These are phyloP conservation scores for Melanogrammus aeglefinus DNA, from an alignment of 2,797 vertebrate species.

Conservation along the genomic window DNA sequence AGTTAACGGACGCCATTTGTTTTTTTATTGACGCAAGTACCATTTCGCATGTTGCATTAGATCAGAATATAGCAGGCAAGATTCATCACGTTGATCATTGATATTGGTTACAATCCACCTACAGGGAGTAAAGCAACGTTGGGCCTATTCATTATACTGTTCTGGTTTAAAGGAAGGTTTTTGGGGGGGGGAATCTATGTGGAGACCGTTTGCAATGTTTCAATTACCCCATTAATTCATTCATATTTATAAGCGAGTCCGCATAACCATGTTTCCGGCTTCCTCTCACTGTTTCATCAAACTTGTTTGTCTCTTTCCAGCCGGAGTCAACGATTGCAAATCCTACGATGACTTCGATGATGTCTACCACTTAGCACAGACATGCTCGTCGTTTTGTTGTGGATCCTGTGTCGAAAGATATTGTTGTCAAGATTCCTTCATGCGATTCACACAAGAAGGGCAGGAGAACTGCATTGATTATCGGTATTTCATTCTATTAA, in stretches of 20 bases:
- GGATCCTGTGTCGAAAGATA: slow-evolving; percentile 39
- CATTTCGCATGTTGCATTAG: background rate
- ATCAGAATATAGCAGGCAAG: background rate
- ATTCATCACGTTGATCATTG: background rate
- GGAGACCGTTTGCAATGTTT: background rate
- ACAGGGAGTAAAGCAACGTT: too few species aligned
- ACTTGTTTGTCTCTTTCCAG: slow-evolving; percentile 32
- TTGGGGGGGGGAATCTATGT: background rate
- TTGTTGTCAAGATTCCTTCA: background rate
- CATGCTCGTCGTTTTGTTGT: slow-evolving; percentile 39
- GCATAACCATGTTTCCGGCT: background rate
- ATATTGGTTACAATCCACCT: background rate
- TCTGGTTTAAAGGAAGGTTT: background rate
- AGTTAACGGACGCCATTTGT: background rate
- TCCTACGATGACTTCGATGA: fast-evolving
- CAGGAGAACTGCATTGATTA: slow-evolving; percentile 23
- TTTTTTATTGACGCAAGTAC: background rate
- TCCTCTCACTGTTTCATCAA: background rate
- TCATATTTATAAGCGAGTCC: background rate
- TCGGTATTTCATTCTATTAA: slow-evolving; percentile 40
- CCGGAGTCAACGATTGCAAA: slow-evolving; percentile 21
- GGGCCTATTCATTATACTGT: background rate
- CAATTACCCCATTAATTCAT: too few species aligned
- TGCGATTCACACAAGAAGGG: fast-evolving
- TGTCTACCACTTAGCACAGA: fast-evolving